Percentiles rank a stretch among this genome's conserved stretches.
Evolutionary conservation across 2,888 invertebrate genomes (phyloP).

Genomic region (Perithous albicinctus): DNA sequence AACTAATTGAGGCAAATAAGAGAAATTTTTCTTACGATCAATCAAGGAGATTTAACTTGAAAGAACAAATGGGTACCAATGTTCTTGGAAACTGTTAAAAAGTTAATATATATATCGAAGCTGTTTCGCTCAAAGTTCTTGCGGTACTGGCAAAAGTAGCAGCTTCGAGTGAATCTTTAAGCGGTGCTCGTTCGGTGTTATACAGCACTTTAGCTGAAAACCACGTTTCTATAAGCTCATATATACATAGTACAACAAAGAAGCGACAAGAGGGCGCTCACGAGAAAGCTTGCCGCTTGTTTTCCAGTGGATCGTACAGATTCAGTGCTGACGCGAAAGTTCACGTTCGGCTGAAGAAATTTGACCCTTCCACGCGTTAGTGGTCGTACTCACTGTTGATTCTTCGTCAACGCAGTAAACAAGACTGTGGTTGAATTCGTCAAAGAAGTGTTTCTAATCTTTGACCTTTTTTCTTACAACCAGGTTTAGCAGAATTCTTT

Average conservation of each 20-base stretch:
- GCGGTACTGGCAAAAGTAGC: background rate
- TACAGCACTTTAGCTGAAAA: background rate
- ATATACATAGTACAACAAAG: background rate
- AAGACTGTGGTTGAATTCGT: too few relatives aligned
- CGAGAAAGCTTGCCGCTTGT: slow-evolving; percentile 10
- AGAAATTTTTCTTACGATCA: too few relatives aligned
- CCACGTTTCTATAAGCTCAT: background rate
- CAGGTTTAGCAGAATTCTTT: background rate
- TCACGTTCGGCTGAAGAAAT: background rate
- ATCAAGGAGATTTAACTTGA: background rate
- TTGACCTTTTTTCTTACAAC: background rate
- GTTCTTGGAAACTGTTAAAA: background rate
- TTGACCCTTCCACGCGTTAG: background rate
- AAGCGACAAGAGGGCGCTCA: background rate
- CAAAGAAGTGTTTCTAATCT: background rate
- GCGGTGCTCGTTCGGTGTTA: background rate
- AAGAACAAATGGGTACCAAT: background rate
- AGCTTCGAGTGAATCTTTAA: background rate
- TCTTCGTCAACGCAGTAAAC: too few relatives aligned
- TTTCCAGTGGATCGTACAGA: background rate
- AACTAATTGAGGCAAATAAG: background rate
- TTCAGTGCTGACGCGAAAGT: background rate
- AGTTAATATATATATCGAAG: background rate
- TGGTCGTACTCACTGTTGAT: too few relatives aligned
- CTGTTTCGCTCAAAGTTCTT: background rate